Evolutionary conservation across 1,140 invertebrate genomes (phyloP).

Genomic region (Mizuhopecten yessoensis): DNA sequence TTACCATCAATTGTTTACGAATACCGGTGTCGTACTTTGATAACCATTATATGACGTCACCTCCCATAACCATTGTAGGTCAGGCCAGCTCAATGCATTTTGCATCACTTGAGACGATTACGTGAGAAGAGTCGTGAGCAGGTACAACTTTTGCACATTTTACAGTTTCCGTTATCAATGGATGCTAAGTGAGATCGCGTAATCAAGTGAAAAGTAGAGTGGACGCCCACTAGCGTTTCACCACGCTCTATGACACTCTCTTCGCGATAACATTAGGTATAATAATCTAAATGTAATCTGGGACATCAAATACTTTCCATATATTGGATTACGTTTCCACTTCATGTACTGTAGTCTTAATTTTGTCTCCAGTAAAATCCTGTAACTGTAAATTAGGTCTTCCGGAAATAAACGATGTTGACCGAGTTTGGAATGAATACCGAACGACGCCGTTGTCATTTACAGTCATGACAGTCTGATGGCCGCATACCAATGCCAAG

Average conservation of each 20-base stretch:
- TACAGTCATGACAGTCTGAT: conserved; percentile 13
- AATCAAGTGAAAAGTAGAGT: not conserved
- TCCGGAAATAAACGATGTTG: conserved; percentile 37
- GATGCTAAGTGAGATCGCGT: not conserved
- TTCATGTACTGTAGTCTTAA: not conserved
- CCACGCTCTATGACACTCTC: not conserved
- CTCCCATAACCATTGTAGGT: not conserved
- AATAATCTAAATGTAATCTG: not conserved
- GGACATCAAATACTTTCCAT: conserved; percentile 1
- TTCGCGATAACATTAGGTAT: not conserved
- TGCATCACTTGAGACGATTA: not conserved
- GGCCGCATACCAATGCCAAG: conserved; percentile 76
- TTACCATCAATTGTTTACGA: not conserved
- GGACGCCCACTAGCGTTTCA: not conserved
- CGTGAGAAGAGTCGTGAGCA: not conserved
- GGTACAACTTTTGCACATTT: not conserved
- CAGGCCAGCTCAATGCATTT: not conserved
- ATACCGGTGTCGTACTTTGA: not conserved
- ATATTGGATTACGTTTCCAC: not conserved
- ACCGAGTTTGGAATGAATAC: conserved; percentile 34
- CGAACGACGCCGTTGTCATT: not conserved
- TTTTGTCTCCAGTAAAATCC: conserved; percentile 18
- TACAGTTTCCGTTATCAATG: not conserved
- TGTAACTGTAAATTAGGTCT: conserved; percentile 31
- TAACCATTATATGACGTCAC: not conserved